Conservation (phyloP, 1,140 invertebrate species). For the Choristoneura fumiferana region DNA sequence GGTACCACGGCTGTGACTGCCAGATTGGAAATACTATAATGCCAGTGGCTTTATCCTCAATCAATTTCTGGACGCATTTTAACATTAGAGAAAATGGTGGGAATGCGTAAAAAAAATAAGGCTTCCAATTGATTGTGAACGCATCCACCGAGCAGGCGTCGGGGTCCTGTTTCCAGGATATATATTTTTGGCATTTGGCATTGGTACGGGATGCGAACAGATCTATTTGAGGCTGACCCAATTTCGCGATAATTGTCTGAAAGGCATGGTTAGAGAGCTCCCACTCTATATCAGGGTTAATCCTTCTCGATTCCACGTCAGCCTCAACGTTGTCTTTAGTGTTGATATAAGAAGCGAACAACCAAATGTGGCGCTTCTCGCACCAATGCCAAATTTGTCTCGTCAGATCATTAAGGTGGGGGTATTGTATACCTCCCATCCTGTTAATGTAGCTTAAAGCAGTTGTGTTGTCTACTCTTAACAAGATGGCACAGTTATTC, state of each 20-base stretch:
- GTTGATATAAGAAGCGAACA: not conserved
- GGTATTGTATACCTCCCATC: not conserved
- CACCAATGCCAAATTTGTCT: slow-evolving; percentile 1
- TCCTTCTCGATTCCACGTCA: not conserved
- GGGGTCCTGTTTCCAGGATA: not conserved
- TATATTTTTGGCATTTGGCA: not conserved
- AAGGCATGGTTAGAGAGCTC: not conserved
- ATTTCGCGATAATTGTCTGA: not conserved
- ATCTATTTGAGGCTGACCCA: not conserved
- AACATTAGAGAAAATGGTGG: not conserved
- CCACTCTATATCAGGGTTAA: not conserved
- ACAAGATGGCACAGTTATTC: not conserved
- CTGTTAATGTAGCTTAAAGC: not conserved
- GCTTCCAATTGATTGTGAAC: not conserved
- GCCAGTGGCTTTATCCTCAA: not conserved
- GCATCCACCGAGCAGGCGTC: not conserved
- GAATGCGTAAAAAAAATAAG: not conserved
- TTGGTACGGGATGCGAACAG: not conserved
- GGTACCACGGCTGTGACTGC: not conserved
- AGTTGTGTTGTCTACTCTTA: not conserved
- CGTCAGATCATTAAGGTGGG: not conserved
- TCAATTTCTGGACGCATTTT: not conserved
- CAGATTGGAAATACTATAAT: not conserved
- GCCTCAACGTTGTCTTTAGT: not conserved
- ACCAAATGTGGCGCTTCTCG: too few species aligned